These are phyloP conservation scores for Apogon hyalosoma DNA, from an alignment of 2,797 vertebrate genomes.

Conservation along the genomic window DNA sequence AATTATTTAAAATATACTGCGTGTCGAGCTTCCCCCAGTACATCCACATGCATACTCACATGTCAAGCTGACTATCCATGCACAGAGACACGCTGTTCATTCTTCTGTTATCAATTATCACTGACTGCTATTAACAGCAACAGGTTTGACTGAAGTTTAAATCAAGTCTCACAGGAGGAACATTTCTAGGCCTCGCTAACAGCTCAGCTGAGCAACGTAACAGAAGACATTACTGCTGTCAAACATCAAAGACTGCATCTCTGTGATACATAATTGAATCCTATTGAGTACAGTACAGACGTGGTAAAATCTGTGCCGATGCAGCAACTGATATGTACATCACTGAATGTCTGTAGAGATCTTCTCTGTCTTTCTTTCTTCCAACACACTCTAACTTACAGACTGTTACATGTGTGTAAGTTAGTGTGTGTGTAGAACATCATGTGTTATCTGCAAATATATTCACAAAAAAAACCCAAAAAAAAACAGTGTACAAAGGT, in stretches of 20 bases:
- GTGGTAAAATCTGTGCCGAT: constrained; percentile 21
- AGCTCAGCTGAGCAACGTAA: constrained; percentile 54
- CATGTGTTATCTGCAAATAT: constrained; percentile 30
- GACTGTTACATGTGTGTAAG: no score
- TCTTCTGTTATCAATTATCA: constrained; percentile 24
- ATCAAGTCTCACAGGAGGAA: constrained; percentile 48
- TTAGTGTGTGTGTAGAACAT: background rate
- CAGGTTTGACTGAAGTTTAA: constrained; percentile 44
- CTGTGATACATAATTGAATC: constrained; percentile 58
- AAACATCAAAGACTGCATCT: constrained; percentile 65
- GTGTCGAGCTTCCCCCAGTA: constrained; percentile 13
- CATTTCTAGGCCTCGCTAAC: constrained; percentile 51
- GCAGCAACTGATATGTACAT: constrained; percentile 34
- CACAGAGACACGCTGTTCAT: constrained; percentile 19
- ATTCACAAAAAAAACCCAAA: constrained; percentile 27
- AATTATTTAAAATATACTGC: constrained; percentile 49
- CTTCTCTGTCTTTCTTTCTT: background rate
- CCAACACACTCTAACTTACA: no score
- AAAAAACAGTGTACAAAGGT: constrained; percentile 34
- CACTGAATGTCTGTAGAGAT: constrained; percentile 19
- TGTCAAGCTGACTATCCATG: background rate
- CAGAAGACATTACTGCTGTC: constrained; percentile 52
- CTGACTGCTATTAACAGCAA: constrained; percentile 38
- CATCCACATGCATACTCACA: constrained; percentile 12
- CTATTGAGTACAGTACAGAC: constrained; percentile 26